These are phyloP conservation scores for Clarias batrachus DNA, from an alignment of 2,113 vertebrate genomes.

Conservation along the genomic window DNA sequence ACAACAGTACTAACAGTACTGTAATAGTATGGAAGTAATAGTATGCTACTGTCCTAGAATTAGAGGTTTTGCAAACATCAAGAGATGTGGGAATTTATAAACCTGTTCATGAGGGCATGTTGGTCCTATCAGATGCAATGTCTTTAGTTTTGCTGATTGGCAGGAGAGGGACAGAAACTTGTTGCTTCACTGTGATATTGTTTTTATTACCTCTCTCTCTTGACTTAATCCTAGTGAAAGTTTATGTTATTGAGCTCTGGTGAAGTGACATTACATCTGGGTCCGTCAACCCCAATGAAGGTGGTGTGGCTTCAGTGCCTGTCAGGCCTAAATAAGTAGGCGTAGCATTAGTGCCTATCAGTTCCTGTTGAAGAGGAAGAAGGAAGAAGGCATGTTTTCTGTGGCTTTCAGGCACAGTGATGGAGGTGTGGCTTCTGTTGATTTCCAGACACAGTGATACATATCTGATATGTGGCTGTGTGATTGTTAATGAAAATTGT, in stretches of 20 bases:
- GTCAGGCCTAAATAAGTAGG: not conserved
- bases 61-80: not conserved
- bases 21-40: not conserved
- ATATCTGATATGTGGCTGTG: not conserved
- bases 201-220: not conserved
- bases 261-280: not conserved
- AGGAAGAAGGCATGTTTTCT: not conserved
- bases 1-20: not conserved
- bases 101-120: not conserved
- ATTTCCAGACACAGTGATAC: not conserved
- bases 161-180: not conserved
- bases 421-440: not conserved
- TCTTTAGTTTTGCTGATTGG: not conserved
- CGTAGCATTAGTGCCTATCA: not conserved
- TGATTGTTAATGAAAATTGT: not conserved
- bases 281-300: not conserved
- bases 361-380: not conserved
- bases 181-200: too few relatives aligned
- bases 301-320: not conserved
- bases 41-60: slow-evolving; percentile 33
- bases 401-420: not conserved
- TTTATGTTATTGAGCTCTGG: not conserved
- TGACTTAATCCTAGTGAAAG: not conserved
- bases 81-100: not conserved
- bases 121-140: not conserved